A percentile compares a stretch with the other conserved stretches of the same genome.
Evolutionary conservation across 2,888 invertebrate species (phyloP).

Genomic region (Biston betularia): DNA sequence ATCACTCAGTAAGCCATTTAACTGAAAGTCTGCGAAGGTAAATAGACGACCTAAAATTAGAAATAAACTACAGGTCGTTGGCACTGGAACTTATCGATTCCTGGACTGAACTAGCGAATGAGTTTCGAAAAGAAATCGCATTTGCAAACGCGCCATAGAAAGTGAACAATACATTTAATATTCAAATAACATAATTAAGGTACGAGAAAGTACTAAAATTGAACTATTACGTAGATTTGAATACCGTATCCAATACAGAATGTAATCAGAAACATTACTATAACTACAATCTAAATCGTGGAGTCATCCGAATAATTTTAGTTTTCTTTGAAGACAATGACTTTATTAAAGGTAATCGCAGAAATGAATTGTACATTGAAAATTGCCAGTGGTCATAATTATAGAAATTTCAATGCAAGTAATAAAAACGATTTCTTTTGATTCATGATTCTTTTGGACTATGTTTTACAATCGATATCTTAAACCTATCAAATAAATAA

Average conservation of each 20-base stretch:
- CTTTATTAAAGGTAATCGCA: constrained; percentile 36
- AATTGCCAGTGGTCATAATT: constrained; percentile 21
- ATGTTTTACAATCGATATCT: constrained; percentile 11
- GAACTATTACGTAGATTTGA: constrained; percentile 40
- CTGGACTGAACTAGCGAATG: constrained; percentile 1
- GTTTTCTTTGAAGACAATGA: constrained; percentile 27
- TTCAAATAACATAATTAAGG: constrained; percentile 26
- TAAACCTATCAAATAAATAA: constrained; percentile 7
- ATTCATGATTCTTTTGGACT: constrained; percentile 15
- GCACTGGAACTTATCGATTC: constrained; percentile 23
- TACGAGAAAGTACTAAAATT: constrained; percentile 36
- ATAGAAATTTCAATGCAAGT: constrained; percentile 25
- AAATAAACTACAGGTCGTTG: constrained; percentile 19
- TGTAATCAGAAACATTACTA: constrained; percentile 35
- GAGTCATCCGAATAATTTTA: constrained; percentile 22
- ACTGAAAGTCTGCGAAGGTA: constrained; percentile 4
- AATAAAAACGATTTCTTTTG: constrained; percentile 28
- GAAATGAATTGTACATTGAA: constrained; percentile 25
- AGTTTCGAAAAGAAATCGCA: constrained; percentile 10
- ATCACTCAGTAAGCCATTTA: not conserved
- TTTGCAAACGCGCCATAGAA: not conserved
- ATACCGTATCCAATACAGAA: constrained; percentile 33
- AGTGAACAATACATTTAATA: constrained; percentile 13
- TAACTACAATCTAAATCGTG: constrained; percentile 16
- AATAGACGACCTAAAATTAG: constrained; percentile 17